Evolutionary conservation across 30 jellyfish, hydroid and myxozoan genomes (phyloP).

Genomic region (Aurelia aurita): DNA sequence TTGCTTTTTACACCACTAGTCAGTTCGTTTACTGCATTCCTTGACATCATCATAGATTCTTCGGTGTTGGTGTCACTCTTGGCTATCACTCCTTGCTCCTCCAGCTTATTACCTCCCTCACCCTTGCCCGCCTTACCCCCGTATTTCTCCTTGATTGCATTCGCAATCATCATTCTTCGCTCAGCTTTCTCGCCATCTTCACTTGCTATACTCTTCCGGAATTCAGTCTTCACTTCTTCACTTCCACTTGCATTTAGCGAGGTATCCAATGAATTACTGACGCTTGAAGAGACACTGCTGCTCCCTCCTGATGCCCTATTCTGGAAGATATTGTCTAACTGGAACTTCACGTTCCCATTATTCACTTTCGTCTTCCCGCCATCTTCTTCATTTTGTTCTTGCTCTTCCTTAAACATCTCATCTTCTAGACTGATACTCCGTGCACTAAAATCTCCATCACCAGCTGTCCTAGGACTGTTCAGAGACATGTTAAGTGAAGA

Average conservation of each 20-base stretch:
- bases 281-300: slow-evolving; percentile 47
- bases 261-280: slow-evolving; percentile 33
- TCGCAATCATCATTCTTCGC: slow-evolving; percentile 28
- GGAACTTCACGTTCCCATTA: slow-evolving; percentile 49
- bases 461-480: slow-evolving; percentile 15
- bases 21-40: not conserved
- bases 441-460: slow-evolving; percentile 25
- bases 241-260: slow-evolving; percentile 49
- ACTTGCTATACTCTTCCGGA: not conserved
- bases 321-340: slow-evolving; percentile 58
- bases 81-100: no score
- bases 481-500: slow-evolving; percentile 41
- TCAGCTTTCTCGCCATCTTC: slow-evolving; percentile 23
- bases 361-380: slow-evolving; percentile 16
- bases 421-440: slow-evolving; percentile 24
- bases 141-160: slow-evolving; percentile 43
- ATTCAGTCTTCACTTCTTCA: not conserved
- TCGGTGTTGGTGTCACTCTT: not conserved
- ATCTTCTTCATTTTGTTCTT: slow-evolving; percentile 1
- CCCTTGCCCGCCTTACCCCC: not conserved
- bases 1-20: not conserved
- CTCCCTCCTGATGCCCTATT: slow-evolving; percentile 32
- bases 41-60: not conserved
- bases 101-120: not conserved
- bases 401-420: slow-evolving; percentile 1